phyloP scores from a whole-genome alignment of 2,888 invertebrate genomes.

The Dynastes tityus region DNA sequence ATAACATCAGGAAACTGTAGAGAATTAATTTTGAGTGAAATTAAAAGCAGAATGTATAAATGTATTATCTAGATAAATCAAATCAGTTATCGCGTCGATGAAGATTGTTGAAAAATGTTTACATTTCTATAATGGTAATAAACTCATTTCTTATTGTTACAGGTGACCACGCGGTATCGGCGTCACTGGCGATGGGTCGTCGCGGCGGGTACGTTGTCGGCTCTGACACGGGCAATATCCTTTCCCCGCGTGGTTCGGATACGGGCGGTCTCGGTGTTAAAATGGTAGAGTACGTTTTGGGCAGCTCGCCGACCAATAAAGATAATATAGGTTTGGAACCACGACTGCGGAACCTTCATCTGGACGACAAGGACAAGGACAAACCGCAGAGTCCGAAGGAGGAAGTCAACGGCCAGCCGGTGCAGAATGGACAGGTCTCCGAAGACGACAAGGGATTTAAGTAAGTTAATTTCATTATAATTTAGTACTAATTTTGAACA shows the following conservation, averaged over 20 bases:
- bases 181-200: slow-evolving; percentile 85
- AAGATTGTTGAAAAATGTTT: too few relatives aligned
- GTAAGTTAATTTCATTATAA: slow-evolving; percentile 74
- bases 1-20: too few relatives aligned
- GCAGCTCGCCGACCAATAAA: slow-evolving; percentile 90
- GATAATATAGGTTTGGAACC: slow-evolving; percentile 77
- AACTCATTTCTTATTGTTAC: slow-evolving; percentile 55
- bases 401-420: slow-evolving; percentile 69
- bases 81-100: too few relatives aligned
- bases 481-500: too few relatives aligned
- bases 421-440: slow-evolving; percentile 72
- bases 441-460: slow-evolving; percentile 90
- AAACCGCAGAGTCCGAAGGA: slow-evolving; percentile 75
- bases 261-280: slow-evolving; percentile 95
- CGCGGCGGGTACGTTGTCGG: slow-evolving; percentile 78
- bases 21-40: too few relatives aligned
- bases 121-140: too few relatives aligned
- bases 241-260: slow-evolving; percentile 84
- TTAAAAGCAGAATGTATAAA: too few relatives aligned
- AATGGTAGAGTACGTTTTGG: slow-evolving; percentile 98
- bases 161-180: slow-evolving; percentile 79
- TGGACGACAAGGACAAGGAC: slow-evolving; percentile 75
- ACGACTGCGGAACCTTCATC: slow-evolving; percentile 77
- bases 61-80: too few relatives aligned
- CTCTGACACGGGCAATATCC: slow-evolving; percentile 74